Base-by-base conservation (phyloP, 2,113 vertebrate species). In the Neodon shergylaensis region DNA sequence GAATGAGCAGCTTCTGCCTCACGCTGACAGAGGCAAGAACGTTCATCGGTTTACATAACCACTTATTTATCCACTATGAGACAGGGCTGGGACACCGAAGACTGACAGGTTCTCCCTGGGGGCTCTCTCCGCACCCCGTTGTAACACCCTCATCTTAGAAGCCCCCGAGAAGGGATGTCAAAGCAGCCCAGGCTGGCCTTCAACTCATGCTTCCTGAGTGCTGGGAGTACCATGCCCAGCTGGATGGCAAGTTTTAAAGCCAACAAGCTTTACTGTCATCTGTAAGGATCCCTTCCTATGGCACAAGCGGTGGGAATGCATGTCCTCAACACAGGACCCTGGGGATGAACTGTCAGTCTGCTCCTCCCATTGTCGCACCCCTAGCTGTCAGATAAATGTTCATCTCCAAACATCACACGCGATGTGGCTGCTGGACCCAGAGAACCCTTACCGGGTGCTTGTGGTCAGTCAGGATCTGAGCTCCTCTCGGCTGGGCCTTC, bases 241-340 rank as follows among this genome's bases (percentile, higher is more conserved):
- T 17, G 44, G 24, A 47, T 76, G 24, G 42, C 42, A 26, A 44
- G 74, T 44, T 44, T 76, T 76, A 31, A 49, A 78, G 28, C 47
- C 33, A 79, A n/a, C 0, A 4, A 9, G 21, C 36, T 83, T 83
- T 31, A 36, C 47, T 22, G 28, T 12, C 54, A 26, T 3, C 79
- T 10, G 22, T 47, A 47, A 39, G 17, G n/a, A 70, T 49, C 12
- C 0, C 31, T 92, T 90, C 21, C 90, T 4, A 91, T 86, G 78
- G 70, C 52, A 86, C 92, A 85, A 12, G 63, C 17, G 5, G 12
- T 93, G 47, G 95, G 96, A 90, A 96, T 85, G 95, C 92, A 88
- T 95, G 92, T 96, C 95, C 91, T 86, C 85, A 90, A 94, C 95
- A 91, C 3, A 16, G 0, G 91, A 96, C 1, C 63, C 61, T 19